phyloP scores from a whole-genome alignment of 2,113 vertebrate genomes.

The Pedetes capensis region DNA sequence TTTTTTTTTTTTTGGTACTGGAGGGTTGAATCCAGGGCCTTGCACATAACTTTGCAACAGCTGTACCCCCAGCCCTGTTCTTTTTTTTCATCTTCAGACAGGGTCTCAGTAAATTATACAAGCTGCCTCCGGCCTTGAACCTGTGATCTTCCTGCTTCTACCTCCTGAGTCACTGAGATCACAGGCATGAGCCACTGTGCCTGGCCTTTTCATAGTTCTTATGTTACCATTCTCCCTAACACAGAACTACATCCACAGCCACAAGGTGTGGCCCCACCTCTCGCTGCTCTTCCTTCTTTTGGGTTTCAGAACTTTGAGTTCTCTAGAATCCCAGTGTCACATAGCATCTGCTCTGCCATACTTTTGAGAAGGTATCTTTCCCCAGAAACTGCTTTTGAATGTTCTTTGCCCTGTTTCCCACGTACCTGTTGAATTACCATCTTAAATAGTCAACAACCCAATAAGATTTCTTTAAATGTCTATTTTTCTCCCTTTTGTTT shows the following conservation, averaged over 20 bases:
- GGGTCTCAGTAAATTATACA: too few species aligned
- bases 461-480: constrained; percentile 56
- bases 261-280: neutral
- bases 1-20: too few species aligned
- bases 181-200: too few species aligned
- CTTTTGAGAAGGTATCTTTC: neutral
- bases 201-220: neutral
- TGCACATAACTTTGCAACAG: too few species aligned
- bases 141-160: too few species aligned
- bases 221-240: neutral
- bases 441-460: constrained; percentile 51
- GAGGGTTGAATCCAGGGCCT: neutral
- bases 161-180: too few species aligned
- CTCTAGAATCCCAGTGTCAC: neutral
- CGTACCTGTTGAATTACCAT: constrained; percentile 66
- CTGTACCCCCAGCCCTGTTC: too few species aligned
- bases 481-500: constrained; percentile 63
- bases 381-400: constrained; percentile 49
- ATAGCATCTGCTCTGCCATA: neutral
- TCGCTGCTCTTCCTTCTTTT: neutral
- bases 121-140: too few species aligned
- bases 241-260: rapidly evolving
- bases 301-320: neutral
- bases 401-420: constrained; percentile 61
- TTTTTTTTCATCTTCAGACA: too few species aligned